These are phyloP conservation scores for Pararge aegeria DNA, from an alignment of 1,140 invertebrate species.

Conservation along the genomic window DNA sequence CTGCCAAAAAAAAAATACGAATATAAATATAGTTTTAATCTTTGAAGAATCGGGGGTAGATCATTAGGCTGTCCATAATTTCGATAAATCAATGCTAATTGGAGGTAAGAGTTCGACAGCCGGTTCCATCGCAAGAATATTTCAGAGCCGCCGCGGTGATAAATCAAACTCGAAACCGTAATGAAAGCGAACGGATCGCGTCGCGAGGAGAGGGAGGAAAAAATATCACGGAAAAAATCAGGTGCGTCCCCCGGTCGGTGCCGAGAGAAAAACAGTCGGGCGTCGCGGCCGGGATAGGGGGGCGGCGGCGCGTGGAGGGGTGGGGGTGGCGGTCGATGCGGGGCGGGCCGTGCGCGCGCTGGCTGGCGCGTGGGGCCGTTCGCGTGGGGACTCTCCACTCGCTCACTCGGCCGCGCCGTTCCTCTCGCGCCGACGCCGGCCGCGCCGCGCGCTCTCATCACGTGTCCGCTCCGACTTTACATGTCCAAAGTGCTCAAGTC, in stretches of 20 bases:
- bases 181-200: conserved; percentile 79
- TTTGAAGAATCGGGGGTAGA: not conserved
- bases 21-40: not conserved
- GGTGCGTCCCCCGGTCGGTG: conserved; percentile 75
- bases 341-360: conserved; percentile 68
- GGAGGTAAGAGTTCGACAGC: conserved; percentile 72
- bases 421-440: conserved; percentile 65
- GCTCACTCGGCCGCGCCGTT: conserved; percentile 61
- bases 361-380: conserved; percentile 60
- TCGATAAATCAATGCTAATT: conserved; percentile 74
- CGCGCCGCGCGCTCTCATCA: conserved; percentile 67
- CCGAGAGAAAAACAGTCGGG: conserved; percentile 75
- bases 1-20: too few species aligned
- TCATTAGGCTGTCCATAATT: conserved; percentile 39
- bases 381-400: conserved; percentile 47
- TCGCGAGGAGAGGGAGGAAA: conserved; percentile 78
- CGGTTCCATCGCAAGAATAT: conserved; percentile 75
- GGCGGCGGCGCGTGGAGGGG: conserved; percentile 54
- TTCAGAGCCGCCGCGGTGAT: conserved; percentile 75
- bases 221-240: conserved; percentile 80
- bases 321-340: conserved; percentile 57
- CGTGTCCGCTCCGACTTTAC: conserved; percentile 69
- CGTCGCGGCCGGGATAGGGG: conserved; percentile 59
- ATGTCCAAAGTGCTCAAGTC: conserved; percentile 79
- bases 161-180: conserved; percentile 80